Conservation (phyloP, 2,113 vertebrate genomes). For the Mandrillus leucophaeus region DNA sequence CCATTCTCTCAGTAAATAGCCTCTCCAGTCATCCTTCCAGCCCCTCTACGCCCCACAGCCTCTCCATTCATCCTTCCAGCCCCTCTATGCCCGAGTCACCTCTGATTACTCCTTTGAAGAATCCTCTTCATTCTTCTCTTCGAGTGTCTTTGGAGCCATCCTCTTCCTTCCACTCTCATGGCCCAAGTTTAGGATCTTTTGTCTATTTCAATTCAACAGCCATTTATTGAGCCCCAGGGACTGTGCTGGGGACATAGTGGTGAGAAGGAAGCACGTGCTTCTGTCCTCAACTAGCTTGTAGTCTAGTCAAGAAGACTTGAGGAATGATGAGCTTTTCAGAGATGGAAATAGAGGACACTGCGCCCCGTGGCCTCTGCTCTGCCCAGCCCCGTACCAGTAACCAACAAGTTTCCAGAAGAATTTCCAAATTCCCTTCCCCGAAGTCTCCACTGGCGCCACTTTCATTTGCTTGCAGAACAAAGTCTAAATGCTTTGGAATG, state of each 20-base stretch:
- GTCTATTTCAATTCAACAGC: background rate
- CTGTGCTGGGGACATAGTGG: fast-evolving
- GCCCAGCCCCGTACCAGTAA: background rate
- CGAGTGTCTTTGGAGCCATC: background rate
- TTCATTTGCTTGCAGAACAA: background rate
- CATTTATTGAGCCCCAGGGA: background rate
- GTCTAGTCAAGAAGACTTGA: background rate
- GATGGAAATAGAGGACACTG: background rate
- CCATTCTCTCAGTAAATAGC: background rate
- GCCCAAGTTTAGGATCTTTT: background rate
- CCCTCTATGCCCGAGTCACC: background rate
- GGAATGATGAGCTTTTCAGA: background rate
- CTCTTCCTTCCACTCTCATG: background rate
- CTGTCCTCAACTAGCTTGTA: background rate
- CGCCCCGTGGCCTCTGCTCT: background rate
- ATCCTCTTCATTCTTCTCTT: background rate
- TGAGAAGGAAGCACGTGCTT: background rate
- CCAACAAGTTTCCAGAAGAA: background rate
- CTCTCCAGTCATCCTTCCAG: background rate
- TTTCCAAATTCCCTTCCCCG: background rate
- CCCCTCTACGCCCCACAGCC: background rate
- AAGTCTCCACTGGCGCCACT: background rate
- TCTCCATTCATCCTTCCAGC: background rate
- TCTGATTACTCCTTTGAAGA: background rate
- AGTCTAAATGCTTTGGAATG: background rate